Evolutionary conservation across 2,888 invertebrate species (phyloP).

Genomic region (Lepidochrysops patricia): DNA sequence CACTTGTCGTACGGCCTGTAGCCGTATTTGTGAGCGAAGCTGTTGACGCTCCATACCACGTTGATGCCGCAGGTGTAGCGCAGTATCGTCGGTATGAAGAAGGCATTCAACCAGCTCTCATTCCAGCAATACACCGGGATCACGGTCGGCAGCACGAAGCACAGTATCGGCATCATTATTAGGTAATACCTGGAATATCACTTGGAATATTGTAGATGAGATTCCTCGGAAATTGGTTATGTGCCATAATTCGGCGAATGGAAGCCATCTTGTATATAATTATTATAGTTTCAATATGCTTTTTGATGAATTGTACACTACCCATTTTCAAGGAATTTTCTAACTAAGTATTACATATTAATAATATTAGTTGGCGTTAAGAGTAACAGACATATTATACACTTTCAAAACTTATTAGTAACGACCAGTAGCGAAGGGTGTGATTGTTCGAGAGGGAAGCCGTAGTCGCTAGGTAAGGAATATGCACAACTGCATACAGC

Average conservation of each 20-base stretch:
- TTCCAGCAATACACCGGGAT: constrained; percentile 87
- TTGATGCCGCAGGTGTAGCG: constrained; percentile 87
- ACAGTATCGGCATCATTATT: constrained; percentile 82
- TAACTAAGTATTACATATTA: too few relatives aligned
- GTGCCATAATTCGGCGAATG: neutral
- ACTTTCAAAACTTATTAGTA: too few relatives aligned
- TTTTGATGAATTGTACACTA: too few relatives aligned
- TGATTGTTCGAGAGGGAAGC: too few relatives aligned
- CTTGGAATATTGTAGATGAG: neutral
- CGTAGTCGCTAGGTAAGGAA: too few relatives aligned
- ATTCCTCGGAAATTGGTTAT: neutral
- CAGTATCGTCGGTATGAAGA: constrained; percentile 82
- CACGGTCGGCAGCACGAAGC: constrained; percentile 87
- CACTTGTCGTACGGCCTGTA: constrained; percentile 91
- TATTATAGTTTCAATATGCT: too few relatives aligned
- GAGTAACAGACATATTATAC: too few relatives aligned
- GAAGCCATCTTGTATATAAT: too few relatives aligned
- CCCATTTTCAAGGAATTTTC: too few relatives aligned
- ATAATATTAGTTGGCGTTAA: too few relatives aligned
- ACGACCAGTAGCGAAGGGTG: too few relatives aligned
- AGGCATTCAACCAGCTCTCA: constrained; percentile 81
- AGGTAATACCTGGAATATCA: constrained; percentile 76
- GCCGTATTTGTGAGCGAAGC: constrained; percentile 93
- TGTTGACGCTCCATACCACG: constrained; percentile 94
- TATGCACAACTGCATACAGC: too few relatives aligned